Conservation (phyloP, 2,113 vertebrate species). For the Progne subis region DNA sequence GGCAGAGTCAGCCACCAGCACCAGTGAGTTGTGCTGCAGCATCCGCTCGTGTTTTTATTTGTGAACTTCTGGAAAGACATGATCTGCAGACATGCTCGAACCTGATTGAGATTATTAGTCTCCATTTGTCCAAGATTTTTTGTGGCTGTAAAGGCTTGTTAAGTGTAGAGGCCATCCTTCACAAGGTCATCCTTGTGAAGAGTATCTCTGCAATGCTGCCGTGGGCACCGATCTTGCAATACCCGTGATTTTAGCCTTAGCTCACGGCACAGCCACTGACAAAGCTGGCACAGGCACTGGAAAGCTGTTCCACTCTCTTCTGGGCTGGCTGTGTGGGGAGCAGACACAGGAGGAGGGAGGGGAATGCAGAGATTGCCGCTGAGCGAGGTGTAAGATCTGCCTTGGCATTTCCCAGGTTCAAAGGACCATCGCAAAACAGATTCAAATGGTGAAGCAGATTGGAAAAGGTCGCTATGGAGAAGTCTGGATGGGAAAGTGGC, state of each 20-base stretch:
- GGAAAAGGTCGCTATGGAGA: conserved; percentile 97
- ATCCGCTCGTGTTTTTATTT: background rate
- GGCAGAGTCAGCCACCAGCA: background rate
- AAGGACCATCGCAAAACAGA: conserved; percentile 97
- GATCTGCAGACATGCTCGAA: background rate
- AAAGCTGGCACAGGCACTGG: background rate
- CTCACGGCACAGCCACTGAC: background rate
- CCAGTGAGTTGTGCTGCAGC: background rate
- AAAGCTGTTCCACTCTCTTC: background rate
- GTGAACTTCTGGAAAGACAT: background rate
- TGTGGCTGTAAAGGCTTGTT: background rate
- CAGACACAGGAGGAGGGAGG: background rate
- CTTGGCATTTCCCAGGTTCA: conserved; percentile 83
- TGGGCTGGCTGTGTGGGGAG: fast-evolving
- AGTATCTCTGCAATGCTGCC: background rate
- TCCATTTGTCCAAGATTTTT: background rate
- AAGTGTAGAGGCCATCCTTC: background rate
- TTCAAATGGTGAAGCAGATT: conserved; percentile 98
- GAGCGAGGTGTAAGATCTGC: background rate
- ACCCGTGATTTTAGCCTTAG: background rate
- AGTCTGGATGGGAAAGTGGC: conserved; percentile 98
- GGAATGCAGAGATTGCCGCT: background rate
- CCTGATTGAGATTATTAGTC: background rate
- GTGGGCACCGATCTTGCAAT: fast-evolving
- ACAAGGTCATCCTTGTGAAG: background rate